Percentiles rank a stretch among this genome's conserved stretches.
phyloP scores from a whole-genome alignment of 2,113 vertebrate genomes.

The Chroicocephalus ridibundus region DNA sequence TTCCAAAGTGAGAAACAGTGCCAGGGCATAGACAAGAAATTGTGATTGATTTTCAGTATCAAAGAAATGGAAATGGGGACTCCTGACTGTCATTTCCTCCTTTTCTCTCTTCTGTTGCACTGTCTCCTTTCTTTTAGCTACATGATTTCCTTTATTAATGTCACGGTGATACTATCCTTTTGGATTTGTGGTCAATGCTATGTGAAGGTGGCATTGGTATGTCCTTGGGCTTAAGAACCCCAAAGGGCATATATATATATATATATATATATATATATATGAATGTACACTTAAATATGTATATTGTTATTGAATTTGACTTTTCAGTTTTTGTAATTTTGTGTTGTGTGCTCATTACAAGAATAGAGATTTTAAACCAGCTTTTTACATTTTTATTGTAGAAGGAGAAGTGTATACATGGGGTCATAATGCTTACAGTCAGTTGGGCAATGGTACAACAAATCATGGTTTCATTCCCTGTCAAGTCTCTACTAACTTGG shows the following conservation, averaged over 20 bases:
- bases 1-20: neutral
- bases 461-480: slow-evolving; percentile 88
- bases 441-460: slow-evolving; percentile 93
- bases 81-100: neutral
- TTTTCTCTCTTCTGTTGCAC: neutral
- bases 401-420: slow-evolving; percentile 97
- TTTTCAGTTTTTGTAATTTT: neutral
- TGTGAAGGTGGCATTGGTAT: neutral
- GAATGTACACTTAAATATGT: neutral
- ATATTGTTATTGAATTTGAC: neutral
- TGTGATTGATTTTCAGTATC: neutral
- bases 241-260: no score
- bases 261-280: no score
- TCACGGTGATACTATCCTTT: neutral
- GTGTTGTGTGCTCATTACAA: neutral
- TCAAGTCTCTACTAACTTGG: slow-evolving; percentile 92
- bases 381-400: slow-evolving; percentile 59
- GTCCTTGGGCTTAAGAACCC: neutral
- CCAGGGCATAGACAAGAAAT: neutral
- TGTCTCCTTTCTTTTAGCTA: neutral
- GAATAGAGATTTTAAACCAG: neutral
- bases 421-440: slow-evolving; percentile 97
- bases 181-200: neutral
- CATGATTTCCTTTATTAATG: neutral
- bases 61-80: neutral